Evolutionary conservation across 2,113 vertebrate genomes (phyloP).

Genomic region (Pterophyllum scalare): DNA sequence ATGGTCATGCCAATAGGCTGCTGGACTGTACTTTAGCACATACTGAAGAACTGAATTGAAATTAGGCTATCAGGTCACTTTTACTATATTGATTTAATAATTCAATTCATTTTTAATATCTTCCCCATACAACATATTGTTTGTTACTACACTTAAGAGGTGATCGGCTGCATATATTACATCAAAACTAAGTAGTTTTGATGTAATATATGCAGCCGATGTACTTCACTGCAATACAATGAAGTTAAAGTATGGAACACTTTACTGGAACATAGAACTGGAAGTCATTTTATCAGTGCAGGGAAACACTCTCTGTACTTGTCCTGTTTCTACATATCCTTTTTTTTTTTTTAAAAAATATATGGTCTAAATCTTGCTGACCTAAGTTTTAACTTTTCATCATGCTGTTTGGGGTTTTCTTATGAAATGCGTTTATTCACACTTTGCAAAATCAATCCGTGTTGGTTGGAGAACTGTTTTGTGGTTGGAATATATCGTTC

Average conservation of each 20-base stretch:
- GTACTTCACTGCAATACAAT: background rate
- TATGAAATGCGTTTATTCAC: background rate
- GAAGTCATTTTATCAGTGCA: background rate
- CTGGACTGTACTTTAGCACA: slow-evolving; percentile 41
- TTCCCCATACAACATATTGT: background rate
- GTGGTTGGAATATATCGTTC: slow-evolving; percentile 5
- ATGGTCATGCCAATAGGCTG: slow-evolving; percentile 31
- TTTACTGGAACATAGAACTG: background rate
- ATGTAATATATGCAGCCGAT: too few relatives aligned
- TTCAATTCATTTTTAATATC: background rate
- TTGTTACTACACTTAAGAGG: background rate
- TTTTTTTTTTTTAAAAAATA: background rate
- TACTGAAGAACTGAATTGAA: background rate
- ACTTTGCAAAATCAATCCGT: background rate
- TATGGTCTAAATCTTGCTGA: background rate
- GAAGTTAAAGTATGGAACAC: background rate
- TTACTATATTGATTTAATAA: background rate
- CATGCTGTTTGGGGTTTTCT: background rate
- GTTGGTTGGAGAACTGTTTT: background rate
- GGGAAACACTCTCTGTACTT: background rate
- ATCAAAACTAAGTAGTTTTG: background rate
- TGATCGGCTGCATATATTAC: background rate
- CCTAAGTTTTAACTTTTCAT: background rate
- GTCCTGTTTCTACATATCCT: background rate
- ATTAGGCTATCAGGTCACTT: background rate